Base-by-base conservation (phyloP, 2,797 vertebrate genomes). In the Caiman crocodilus region DNA sequence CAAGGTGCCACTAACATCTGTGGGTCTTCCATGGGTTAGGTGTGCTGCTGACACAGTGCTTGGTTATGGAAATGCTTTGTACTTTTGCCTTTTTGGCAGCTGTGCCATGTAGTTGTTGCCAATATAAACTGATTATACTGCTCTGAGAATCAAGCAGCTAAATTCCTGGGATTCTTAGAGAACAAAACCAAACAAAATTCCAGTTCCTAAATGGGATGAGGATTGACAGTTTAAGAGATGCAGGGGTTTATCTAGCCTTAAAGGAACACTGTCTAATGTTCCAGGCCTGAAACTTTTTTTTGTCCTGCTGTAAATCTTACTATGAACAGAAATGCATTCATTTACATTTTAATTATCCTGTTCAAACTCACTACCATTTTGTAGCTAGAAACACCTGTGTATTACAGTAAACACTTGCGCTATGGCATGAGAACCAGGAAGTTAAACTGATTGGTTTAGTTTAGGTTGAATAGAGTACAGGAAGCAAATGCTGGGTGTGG, bases 381-480 rank as follows among this genome's bases (percentile, higher is more conserved):
- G 12, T 86, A 35, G 58, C 60, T 88, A 58, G 42, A 83, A 90
- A 76, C 63, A 63, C 79, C 77, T 58, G 80, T 82, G 55, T 73
- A 73, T 17, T 74, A 4, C 18, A 0, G 75, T 74, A 30, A n/a
- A 58, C 21, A 28, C 23, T 55, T 26, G 21, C 81, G 28, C 20
- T 85, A 90, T 92, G 82, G 76, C 57, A 26, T 86, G 42, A 90
- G 79, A 89, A 13, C 42, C 60, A 61, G 50, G 50, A 50, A 94
- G 56, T 61, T 86, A 26, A 81, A 84, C 23, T 42, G 80, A 20
- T 56, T 88, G 61, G 20, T 75, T 56, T 82, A 10, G 23, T 26
- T 67, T 14, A 18, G n/a, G 26, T 57, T 92, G 30, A 5, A 1
- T 76, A 55, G 75, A 63, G 83, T 23, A 15, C 82, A 87, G 76